Evolutionary conservation across 1,140 invertebrate species (phyloP).

Genomic region (Argopecten irradians): DNA sequence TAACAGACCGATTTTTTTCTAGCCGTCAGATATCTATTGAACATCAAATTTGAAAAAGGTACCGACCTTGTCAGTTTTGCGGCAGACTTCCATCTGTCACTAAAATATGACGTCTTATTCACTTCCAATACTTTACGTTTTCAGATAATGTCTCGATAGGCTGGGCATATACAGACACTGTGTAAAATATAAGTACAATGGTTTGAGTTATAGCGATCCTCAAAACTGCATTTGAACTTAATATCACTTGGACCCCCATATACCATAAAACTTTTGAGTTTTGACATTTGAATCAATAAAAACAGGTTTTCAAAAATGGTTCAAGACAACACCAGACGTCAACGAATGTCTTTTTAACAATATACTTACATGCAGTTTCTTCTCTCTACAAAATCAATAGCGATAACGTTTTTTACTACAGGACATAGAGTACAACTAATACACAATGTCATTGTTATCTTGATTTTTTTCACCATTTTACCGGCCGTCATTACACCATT

Average conservation of each 20-base stretch:
- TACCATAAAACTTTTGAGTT: neutral
- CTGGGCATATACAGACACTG: neutral
- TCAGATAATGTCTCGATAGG: neutral
- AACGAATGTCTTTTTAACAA: conserved; percentile 8
- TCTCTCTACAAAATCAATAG: neutral
- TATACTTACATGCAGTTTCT: neutral
- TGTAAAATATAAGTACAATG: no score
- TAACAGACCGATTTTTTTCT: no score
- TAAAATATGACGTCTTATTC: neutral
- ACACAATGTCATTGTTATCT: neutral
- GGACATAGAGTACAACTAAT: neutral
- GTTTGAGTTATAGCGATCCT: neutral
- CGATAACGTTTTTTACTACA: neutral
- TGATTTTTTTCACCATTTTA: neutral
- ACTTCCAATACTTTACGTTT: neutral
- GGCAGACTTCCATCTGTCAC: neutral
- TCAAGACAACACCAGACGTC: neutral
- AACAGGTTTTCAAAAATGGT: neutral
- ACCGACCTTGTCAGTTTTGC: neutral
- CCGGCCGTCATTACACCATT: neutral
- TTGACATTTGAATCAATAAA: neutral
- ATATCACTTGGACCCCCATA: neutral
- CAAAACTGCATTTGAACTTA: neutral
- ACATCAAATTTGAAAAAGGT: neutral
- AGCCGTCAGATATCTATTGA: no score